Percentiles rank a stretch among this genome's conserved stretches.
Conservation (phyloP, 2,113 vertebrate genomes). For the Blennius ocellaris region DNA sequence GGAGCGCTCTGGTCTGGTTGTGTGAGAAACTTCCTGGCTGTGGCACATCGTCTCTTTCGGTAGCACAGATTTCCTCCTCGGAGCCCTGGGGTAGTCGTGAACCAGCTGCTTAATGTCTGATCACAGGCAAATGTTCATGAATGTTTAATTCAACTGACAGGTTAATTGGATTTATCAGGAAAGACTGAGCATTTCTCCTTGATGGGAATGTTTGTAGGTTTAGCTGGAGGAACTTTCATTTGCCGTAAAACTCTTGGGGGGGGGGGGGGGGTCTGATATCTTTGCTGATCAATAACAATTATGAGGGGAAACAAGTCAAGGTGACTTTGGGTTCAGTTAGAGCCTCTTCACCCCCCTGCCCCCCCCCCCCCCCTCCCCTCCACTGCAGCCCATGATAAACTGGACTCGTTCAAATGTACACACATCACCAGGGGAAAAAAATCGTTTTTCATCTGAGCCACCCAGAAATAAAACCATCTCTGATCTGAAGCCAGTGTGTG, state of each 20-base stretch:
- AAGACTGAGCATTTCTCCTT: constrained; percentile 25
- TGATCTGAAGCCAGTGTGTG: constrained; percentile 31
- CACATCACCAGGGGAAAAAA: constrained; percentile 24
- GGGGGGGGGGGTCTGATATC: constrained; percentile 8
- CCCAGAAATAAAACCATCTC: constrained; percentile 37
- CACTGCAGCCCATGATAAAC: constrained; percentile 21
- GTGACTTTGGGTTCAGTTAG: constrained; percentile 53
- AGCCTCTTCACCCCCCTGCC: background rate
- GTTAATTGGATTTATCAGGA: constrained; percentile 53
- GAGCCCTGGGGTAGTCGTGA: constrained; percentile 28
- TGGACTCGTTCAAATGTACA: constrained; percentile 34
- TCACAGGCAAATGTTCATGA: constrained; percentile 31
- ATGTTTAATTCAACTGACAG: constrained; percentile 48
- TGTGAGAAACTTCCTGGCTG: background rate
- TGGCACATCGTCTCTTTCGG: background rate
- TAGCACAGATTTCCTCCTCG: background rate
- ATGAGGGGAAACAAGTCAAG: constrained; percentile 30
- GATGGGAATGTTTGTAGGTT: constrained; percentile 30
- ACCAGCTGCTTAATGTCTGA: constrained; percentile 32
- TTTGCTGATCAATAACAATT: constrained; percentile 61
- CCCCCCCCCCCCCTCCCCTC: background rate
- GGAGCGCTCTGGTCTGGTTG: background rate
- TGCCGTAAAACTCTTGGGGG: constrained; percentile 25
- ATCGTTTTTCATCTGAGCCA: constrained; percentile 50
- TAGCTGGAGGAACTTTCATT: constrained; percentile 52